Conservation (phyloP, 2,797 vertebrate species). For the Perodicticus potto region DNA sequence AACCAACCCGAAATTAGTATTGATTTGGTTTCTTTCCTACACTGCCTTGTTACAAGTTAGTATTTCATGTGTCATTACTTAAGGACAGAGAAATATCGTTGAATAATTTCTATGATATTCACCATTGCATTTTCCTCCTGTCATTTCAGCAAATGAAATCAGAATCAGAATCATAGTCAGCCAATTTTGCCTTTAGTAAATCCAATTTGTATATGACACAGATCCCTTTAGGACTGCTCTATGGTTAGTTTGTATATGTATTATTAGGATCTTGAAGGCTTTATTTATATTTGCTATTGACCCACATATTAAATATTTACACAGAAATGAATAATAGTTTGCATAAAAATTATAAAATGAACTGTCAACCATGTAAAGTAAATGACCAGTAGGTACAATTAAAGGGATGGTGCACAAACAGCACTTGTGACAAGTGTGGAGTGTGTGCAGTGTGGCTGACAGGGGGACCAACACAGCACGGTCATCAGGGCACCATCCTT, state of each 20-base stretch:
- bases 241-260: background rate
- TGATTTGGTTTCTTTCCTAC: background rate
- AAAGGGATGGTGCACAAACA: background rate
- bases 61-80: background rate
- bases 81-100: background rate
- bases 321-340: background rate
- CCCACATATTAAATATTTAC: background rate
- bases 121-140: background rate
- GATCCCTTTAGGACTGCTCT: background rate
- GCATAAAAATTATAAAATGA: background rate
- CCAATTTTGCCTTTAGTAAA: background rate
- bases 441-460: background rate
- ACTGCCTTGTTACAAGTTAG: background rate
- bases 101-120: background rate
- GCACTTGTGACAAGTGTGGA: too few species aligned
- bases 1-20: background rate
- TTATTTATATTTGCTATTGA: background rate
- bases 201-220: background rate
- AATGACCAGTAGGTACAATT: background rate
- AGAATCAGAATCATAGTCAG: background rate
- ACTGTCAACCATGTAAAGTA: background rate
- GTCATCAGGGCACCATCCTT: background rate
- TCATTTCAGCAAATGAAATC: too few species aligned
- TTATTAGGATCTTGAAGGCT: background rate
- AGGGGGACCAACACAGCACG: background rate